These are phyloP conservation scores for Scaptomyza cyrtandrae DNA, from an alignment of 2,888 invertebrate species.

Conservation along the genomic window DNA sequence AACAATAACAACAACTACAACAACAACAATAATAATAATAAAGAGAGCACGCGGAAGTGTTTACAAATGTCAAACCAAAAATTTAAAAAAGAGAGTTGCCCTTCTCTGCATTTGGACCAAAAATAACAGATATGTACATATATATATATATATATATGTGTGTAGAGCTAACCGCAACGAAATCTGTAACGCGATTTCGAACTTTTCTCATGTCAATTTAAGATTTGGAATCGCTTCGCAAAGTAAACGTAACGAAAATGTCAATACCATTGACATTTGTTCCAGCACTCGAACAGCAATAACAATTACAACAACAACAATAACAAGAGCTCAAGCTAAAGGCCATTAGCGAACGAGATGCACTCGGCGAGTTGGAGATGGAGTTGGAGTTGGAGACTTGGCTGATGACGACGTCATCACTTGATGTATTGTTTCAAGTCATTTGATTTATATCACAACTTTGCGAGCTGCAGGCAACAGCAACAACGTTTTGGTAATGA, in stretches of 20 bases:
- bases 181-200: slow-evolving; percentile 63
- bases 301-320: slow-evolving; percentile 27
- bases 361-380: slow-evolving; percentile 39
- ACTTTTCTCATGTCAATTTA: slow-evolving; percentile 77
- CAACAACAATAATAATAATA: slow-evolving; percentile 33
- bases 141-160: slow-evolving; percentile 6
- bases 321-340: slow-evolving; percentile 35
- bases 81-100: slow-evolving; percentile 40
- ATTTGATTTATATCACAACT: slow-evolving; percentile 72
- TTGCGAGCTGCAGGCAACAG: slow-evolving; percentile 6
- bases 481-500: slow-evolving; percentile 60
- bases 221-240: slow-evolving; percentile 54
- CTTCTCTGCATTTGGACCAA: slow-evolving; percentile 31
- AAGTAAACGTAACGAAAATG: slow-evolving; percentile 66
- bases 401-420: slow-evolving; percentile 45
- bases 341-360: slow-evolving; percentile 66
- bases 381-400: background rate
- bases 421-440: slow-evolving; percentile 75
- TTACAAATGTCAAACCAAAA: slow-evolving; percentile 75
- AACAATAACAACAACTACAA: slow-evolving; percentile 29
- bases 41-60: slow-evolving; percentile 69
- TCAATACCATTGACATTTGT: slow-evolving; percentile 79
- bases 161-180: slow-evolving; percentile 37
- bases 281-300: slow-evolving; percentile 44
- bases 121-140: slow-evolving; percentile 1